These are phyloP conservation scores for Torymus texanus DNA, from an alignment of 2,888 invertebrate species.

Conservation along the genomic window DNA sequence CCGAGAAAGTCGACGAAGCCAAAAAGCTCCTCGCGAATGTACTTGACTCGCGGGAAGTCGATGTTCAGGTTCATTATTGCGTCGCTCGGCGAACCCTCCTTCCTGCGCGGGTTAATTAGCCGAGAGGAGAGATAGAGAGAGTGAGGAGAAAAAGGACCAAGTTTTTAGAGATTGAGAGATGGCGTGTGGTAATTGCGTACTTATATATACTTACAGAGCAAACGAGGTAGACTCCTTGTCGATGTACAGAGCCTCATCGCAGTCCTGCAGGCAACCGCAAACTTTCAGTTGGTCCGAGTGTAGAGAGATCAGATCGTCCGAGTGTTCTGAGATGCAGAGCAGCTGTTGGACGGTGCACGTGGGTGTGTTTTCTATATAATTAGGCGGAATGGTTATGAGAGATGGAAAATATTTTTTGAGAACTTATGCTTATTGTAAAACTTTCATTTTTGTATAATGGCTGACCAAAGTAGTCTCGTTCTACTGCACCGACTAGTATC, in stretches of 20 bases:
- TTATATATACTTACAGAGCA: conserved; percentile 25
- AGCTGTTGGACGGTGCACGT: conserved; percentile 23
- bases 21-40: conserved; percentile 37
- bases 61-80: conserved; percentile 42
- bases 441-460: no score
- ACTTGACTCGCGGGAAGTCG: conserved; percentile 37
- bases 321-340: conserved; percentile 2
- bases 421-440: no score
- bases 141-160: conserved; percentile 1
- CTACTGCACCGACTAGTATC: no score
- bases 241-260: conserved; percentile 33
- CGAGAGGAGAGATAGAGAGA: background rate
- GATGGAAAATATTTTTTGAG: no score
- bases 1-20: conserved; percentile 33
- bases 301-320: background rate
- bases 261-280: conserved; percentile 31
- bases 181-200: no score
- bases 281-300: background rate
- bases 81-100: conserved; percentile 23
- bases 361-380: background rate
- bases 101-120: conserved; percentile 9
- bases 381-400: background rate
- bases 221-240: conserved; percentile 35
- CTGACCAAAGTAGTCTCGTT: no score
- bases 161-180: no score